Evolutionary conservation across 2,888 invertebrate genomes (phyloP), one percentile per base, ranked within the genome.

Genomic region (Stomorhina lunata): DNA sequence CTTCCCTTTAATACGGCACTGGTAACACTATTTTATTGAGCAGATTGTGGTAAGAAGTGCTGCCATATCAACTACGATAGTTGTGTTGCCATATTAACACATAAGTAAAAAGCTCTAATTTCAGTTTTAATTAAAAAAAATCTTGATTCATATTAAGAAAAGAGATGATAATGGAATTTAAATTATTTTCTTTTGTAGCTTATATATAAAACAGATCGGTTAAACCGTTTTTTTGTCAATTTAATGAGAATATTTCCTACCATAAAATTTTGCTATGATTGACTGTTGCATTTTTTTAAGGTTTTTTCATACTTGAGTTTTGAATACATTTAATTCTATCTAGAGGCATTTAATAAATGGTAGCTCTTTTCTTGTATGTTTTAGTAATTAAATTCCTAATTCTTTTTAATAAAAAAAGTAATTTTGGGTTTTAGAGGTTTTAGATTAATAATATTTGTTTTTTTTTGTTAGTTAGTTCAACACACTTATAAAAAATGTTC

Each of bases 191-290:
- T 37, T 37, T 37, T 6, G 2, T 37, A 37, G 37, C 37, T 37
- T n/a, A 22, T 5, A 10, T 50, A n/a, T n/a, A 27, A 50, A 25
- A 25, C n/a, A 27, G n/a, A 50, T 50, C 15, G 5, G 6, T 43
- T 17, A 43, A 43, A 43, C 1, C 0, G 0, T 7, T 53, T 53
- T 6, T 9, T 20, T 20, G 10, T 25, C 17, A 29, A 22, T 68
- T 76, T 22, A 7, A 15, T 34, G 59, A n/a, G 40, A 12, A n/a
- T 55, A 15, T 57, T 68, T 71, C 7, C n/a, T n/a, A n/a, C n/a
- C n/a, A n/a, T n/a, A n/a, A n/a, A n/a, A n/a, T n/a, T n/a, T n/a
- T 40, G 43, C 9, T 61, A 78, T 76, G 76, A 81, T 72, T 82
- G 82, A 79, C 79, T 72, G 32, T 27, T 79, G 82, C 82, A 79